A percentile compares a stretch with the other conserved stretches of the same genome.
These are phyloP conservation scores for Salvator merianae DNA, from an alignment of 2,113 vertebrate genomes.

Conservation along the genomic window DNA sequence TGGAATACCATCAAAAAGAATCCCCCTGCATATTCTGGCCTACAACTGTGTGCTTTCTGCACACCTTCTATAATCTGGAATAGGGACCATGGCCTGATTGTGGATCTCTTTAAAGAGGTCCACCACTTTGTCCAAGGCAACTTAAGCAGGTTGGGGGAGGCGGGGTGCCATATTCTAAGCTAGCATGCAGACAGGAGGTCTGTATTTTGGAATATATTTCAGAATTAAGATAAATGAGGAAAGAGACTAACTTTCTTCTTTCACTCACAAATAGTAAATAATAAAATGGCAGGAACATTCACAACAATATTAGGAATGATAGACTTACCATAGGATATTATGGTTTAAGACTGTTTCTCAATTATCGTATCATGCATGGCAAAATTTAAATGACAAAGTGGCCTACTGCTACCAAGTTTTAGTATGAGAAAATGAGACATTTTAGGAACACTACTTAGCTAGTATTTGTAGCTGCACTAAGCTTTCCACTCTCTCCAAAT, in stretches of 20 bases:
- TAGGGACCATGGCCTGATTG: too few species aligned
- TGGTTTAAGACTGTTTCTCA: conserved; percentile 18
- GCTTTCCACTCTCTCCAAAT: conserved; percentile 20
- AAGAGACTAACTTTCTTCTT: background rate
- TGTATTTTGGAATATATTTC: too few species aligned
- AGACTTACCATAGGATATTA: background rate
- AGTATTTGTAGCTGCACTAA: conserved; percentile 35
- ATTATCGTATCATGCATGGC: conserved; percentile 29
- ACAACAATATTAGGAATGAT: background rate
- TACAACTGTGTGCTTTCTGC: too few species aligned
- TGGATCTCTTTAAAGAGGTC: too few species aligned
- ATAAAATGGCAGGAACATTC: conserved; percentile 6
- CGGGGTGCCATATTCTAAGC: too few species aligned
- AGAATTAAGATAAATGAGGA: too few species aligned
- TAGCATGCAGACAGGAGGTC: too few species aligned
- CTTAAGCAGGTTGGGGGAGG: too few species aligned
- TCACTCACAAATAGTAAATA: background rate
- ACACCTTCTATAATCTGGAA: too few species aligned
- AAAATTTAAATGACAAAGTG: conserved; percentile 46
- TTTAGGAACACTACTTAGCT: conserved; percentile 43
- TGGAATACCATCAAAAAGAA: too few species aligned
- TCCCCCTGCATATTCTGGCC: too few species aligned
- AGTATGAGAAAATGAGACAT: conserved; percentile 29
- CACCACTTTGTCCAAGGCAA: too few species aligned
- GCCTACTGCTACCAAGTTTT: conserved; percentile 32